These are phyloP conservation scores for Cyprinodon brontotheroides DNA, from an alignment of 2,113 vertebrate genomes.

Conservation along the genomic window DNA sequence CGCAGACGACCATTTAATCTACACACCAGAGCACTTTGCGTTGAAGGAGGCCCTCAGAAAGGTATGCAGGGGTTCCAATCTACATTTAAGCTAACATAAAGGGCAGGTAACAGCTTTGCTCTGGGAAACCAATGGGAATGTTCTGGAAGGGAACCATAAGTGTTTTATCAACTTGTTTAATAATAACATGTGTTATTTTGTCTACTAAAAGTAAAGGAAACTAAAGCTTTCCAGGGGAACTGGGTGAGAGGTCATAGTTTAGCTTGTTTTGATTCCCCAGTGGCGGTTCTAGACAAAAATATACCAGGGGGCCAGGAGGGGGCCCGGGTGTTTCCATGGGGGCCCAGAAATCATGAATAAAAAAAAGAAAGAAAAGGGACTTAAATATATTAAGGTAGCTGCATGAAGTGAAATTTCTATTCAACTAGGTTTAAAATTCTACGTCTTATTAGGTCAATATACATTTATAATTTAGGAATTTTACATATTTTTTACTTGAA, in stretches of 20 bases:
- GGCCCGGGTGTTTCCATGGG: no score
- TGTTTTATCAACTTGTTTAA: neutral
- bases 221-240: neutral
- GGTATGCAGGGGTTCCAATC: constrained; percentile 61
- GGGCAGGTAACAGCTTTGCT: no score
- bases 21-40: constrained; percentile 68
- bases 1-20: constrained; percentile 49
- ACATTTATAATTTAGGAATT: no score
- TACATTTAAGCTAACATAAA: neutral
- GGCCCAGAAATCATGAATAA: no score
- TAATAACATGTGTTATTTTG: neutral
- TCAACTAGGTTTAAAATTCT: no score
- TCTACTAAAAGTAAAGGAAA: neutral
- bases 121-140: neutral
- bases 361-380: no score
- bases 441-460: no score
- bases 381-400: no score
- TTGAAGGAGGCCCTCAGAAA: constrained; percentile 78
- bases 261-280: neutral
- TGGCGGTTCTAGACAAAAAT: no score
- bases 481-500: no score
- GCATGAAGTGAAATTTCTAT: no score
- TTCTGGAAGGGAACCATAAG: neutral
- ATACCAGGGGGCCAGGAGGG: no score
- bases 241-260: constrained; percentile 1